Conservation (phyloP, 1,140 invertebrate genomes). For the Lordiphosa collinella region DNA sequence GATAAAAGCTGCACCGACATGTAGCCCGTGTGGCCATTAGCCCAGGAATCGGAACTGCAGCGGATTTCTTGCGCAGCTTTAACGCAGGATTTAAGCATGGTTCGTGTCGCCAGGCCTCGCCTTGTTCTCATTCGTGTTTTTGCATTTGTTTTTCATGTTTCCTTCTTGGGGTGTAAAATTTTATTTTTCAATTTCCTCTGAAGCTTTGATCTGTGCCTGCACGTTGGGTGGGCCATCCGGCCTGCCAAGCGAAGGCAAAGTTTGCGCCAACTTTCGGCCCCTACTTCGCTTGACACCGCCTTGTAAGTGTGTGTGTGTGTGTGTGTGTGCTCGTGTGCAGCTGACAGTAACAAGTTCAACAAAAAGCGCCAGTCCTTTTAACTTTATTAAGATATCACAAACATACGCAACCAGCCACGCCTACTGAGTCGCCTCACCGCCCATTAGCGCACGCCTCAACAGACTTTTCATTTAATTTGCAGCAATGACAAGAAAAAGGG, state of each 20-base stretch:
- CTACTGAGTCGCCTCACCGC: conserved; percentile 1
- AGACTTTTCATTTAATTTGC: conserved; percentile 55
- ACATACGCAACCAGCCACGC: conserved; percentile 43
- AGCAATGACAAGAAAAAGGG: conserved; percentile 59
- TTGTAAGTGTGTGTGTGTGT: not conserved
- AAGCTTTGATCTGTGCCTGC: conserved; percentile 51
- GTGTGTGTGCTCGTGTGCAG: conserved; percentile 37
- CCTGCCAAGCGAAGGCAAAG: conserved; percentile 19
- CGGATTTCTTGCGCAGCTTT: conserved; percentile 19
- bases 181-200: conserved; percentile 67
- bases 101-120: conserved; percentile 6
- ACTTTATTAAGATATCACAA: conserved; percentile 74
- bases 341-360: conserved; percentile 67
- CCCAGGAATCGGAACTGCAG: conserved; percentile 1
- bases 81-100: conserved; percentile 37
- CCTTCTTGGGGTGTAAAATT: conserved; percentile 33
- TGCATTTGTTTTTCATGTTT: conserved; percentile 21
- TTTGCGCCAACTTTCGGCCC: conserved; percentile 29
- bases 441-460: conserved; percentile 14
- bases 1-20: conserved; percentile 35
- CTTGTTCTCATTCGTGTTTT: conserved; percentile 1
- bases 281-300: not conserved
- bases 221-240: conserved; percentile 10
- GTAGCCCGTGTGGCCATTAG: conserved; percentile 41
- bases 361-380: conserved; percentile 58